These are phyloP conservation scores for Cloeon dipterum DNA, from an alignment of 2,888 invertebrate species.

Conservation along the genomic window DNA sequence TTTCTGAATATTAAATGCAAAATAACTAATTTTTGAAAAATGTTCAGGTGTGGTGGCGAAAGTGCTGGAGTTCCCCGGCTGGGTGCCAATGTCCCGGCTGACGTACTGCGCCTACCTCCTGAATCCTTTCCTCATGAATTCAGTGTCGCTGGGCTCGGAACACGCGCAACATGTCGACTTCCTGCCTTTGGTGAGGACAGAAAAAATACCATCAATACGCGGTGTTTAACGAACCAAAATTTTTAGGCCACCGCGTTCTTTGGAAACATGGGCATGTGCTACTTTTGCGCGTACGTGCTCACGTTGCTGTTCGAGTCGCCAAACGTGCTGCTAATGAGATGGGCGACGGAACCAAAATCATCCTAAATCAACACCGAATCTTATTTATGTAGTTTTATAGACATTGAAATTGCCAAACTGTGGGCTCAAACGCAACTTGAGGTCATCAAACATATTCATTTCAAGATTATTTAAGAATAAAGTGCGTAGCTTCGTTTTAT, in stretches of 20 bases:
- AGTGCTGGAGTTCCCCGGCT: slow-evolving; percentile 16
- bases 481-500: too few relatives aligned
- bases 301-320: slow-evolving; percentile 20
- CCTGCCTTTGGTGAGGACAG: slow-evolving; percentile 16
- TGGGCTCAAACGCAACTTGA: too few relatives aligned
- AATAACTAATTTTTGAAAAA: too few relatives aligned
- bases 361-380: too few relatives aligned
- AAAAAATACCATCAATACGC: background rate
- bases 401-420: too few relatives aligned
- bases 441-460: too few relatives aligned
- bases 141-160: slow-evolving; percentile 19
- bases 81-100: slow-evolving; percentile 24
- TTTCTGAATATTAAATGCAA: too few relatives aligned
- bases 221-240: background rate
- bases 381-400: too few relatives aligned
- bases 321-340: slow-evolving; percentile 16
- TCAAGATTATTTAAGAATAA: too few relatives aligned
- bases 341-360: too few relatives aligned
- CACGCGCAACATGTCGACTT: slow-evolving; percentile 14
- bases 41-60: slow-evolving; percentile 19
- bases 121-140: slow-evolving; percentile 28
- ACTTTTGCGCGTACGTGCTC: slow-evolving; percentile 15
- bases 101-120: slow-evolving; percentile 32
- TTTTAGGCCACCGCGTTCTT: slow-evolving; percentile 14
- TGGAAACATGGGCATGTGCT: slow-evolving; percentile 15